phyloP scores from a whole-genome alignment of 35 echinoderm and acorn worm genomes.

The Lytechinus variegatus region DNA sequence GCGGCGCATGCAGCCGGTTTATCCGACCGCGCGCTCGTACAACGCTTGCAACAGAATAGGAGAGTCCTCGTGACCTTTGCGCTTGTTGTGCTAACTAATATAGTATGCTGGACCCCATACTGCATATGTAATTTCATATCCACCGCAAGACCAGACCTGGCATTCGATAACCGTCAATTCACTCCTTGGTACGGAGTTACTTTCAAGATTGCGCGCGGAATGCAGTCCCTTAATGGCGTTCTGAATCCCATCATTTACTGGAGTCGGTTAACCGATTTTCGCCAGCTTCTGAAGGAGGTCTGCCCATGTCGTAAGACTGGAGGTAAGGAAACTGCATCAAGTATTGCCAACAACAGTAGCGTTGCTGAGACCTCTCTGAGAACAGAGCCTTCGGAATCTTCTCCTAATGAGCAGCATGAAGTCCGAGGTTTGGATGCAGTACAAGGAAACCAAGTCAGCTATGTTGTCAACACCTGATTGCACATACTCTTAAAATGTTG shows the following conservation, averaged over 20 bases:
- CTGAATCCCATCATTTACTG: slow-evolving; percentile 26
- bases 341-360: not conserved
- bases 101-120: not conserved
- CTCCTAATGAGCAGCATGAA: not conserved
- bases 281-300: not conserved
- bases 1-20: not conserved
- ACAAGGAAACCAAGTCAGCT: not conserved
- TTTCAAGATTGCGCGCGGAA: not conserved
- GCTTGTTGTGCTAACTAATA: not conserved
- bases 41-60: not conserved
- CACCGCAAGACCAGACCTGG: not conserved
- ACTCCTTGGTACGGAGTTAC: not conserved
- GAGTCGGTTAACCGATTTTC: slow-evolving; percentile 18
- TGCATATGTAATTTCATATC: not conserved
- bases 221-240: not conserved
- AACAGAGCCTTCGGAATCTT: not conserved
- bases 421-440: not conserved
- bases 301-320: not conserved
- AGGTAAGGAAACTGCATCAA: not conserved
- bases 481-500: no score
- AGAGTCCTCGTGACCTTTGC: not conserved
- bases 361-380: not conserved
- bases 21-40: not conserved
- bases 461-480: not conserved
- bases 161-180: not conserved